These are phyloP conservation scores for Chironomus tentans DNA, from an alignment of 2,888 invertebrate genomes.

Conservation along the genomic window DNA sequence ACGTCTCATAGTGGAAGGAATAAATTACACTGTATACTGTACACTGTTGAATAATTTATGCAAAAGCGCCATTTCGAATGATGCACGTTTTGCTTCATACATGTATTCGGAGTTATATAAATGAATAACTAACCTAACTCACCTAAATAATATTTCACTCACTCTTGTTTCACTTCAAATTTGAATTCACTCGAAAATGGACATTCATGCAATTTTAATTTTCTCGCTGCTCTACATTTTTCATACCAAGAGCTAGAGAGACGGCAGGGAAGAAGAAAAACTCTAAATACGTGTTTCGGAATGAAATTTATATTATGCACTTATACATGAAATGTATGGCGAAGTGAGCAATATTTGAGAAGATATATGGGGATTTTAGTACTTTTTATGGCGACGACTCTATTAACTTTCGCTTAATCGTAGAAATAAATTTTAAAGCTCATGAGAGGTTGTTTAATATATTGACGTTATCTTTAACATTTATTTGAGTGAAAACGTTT, in stretches of 20 bases:
- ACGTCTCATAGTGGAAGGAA: background rate
- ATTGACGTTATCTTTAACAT: background rate
- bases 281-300: background rate
- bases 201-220: conserved; percentile 24
- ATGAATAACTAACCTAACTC: background rate
- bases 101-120: background rate
- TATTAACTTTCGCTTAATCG: background rate
- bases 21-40: conserved; percentile 2
- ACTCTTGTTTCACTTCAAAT: background rate
- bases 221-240: background rate
- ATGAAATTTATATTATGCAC: conserved; percentile 5
- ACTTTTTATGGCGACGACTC: background rate
- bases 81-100: conserved; percentile 8
- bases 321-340: background rate
- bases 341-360: background rate
- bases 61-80: background rate
- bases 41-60: conserved; percentile 17
- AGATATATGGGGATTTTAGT: background rate
- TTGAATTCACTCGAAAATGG: conserved; percentile 11
- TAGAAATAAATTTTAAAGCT: background rate
- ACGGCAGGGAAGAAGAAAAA: background rate
- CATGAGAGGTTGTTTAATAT: background rate
- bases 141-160: conserved; percentile 1
- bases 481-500: background rate
- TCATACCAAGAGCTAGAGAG: background rate